Evolutionary conservation across 2,797 vertebrate species (phyloP), one percentile per base, ranked within the genome.

Genomic region (Mormyrops attenuatus): DNA sequence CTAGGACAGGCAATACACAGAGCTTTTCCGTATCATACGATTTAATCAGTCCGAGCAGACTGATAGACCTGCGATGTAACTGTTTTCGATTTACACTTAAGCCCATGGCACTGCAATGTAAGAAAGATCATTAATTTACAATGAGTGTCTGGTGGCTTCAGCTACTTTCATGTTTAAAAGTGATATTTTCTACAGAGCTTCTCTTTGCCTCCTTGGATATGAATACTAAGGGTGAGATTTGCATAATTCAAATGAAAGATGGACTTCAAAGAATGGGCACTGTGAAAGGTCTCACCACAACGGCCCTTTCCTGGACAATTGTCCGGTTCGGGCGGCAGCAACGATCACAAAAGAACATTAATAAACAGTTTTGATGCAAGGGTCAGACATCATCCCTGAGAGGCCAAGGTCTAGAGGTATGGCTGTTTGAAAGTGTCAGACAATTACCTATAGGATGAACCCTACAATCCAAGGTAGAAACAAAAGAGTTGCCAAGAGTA

Each of bases 101-200:
- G 17, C 34, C 73, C 41, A 20, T 80, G 73, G 73, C 17, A 80
- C 38, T 7, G 13, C 17, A 2, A 80, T 44, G 41, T 44, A 80
- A 80, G 34, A 80, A 41, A 80, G 73, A 80, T 80, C 73, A 80
- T 80, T 80, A 80, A 80, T 44, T 80, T 80, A 44, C 73, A 80
- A 80, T 80, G 73, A 80, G 38, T 80, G 3, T 44, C 38, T n/a
- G 38, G 73, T 44, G 38, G 17, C 17, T 80, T 80, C 7, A n/a
- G 38, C 7, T 9, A 80, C 38, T 41, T 80, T n/a, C 38, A 80
- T 44, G 66, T 73, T 73, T 73, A 73, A 73, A 3, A 30, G 26
- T 69, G 30, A 38, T 38, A 34, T 80, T 80, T 80, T 44, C 41
- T 44, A 44, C 73, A 80, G 34, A 34, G 26, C 73, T 80, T 80